Conservation (phyloP, 2,888 invertebrate species). For the Stenodema calcarata region DNA sequence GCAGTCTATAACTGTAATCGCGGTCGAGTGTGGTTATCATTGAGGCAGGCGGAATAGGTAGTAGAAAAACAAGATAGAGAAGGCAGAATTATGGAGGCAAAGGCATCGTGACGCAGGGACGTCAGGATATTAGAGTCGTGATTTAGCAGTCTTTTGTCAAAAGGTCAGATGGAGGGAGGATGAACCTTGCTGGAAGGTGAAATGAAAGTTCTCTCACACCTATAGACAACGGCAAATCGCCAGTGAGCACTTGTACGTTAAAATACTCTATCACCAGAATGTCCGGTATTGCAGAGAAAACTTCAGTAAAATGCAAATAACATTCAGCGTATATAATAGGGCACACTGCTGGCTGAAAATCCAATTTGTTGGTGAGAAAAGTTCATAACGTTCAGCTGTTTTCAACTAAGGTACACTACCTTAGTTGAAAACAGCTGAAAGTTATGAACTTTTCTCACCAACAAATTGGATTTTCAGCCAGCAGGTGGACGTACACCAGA, state of each 20-base stretch:
- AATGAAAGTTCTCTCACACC: slow-evolving; percentile 24
- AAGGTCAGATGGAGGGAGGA: slow-evolving; percentile 28
- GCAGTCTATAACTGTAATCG: background rate
- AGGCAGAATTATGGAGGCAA: background rate
- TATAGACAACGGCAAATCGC: background rate
- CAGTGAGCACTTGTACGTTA: too few relatives aligned
- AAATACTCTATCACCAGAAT: too few relatives aligned
- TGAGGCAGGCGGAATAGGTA: background rate
- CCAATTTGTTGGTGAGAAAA: background rate
- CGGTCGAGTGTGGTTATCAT: background rate
- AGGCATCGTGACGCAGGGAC: slow-evolving; percentile 10
- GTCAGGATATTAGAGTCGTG: slow-evolving; percentile 20
- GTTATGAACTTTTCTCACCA: background rate
- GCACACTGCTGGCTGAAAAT: background rate
- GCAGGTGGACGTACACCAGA: background rate
- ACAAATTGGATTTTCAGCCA: background rate
- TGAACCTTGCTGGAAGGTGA: slow-evolving; percentile 38
- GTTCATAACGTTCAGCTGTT: background rate
- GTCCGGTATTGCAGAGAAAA: too few relatives aligned
- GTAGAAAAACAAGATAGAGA: background rate
- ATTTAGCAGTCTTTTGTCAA: slow-evolving; percentile 36
- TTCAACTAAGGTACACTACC: too few relatives aligned
- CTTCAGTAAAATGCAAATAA: too few relatives aligned
- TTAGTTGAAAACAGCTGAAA: background rate
- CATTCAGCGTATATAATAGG: too few relatives aligned